These are phyloP conservation scores for Bambusicola thoracicus DNA, from an alignment of 2,113 vertebrate genomes.

Conservation along the genomic window DNA sequence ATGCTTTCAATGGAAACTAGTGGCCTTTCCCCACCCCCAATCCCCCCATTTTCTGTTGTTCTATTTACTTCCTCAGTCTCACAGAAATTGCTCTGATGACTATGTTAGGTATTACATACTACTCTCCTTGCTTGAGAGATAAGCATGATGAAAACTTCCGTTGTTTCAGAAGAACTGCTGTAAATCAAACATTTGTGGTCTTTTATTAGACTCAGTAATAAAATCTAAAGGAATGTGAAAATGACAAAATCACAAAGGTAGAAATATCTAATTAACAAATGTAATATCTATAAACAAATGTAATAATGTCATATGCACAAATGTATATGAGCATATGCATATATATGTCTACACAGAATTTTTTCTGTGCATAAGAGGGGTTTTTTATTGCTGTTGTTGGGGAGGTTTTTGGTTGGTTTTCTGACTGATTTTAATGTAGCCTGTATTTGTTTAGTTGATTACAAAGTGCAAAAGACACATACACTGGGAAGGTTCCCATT, in stretches of 20 bases:
- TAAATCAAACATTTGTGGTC: background rate
- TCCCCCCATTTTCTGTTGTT: background rate
- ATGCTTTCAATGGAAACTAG: background rate
- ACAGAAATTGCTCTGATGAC: background rate
- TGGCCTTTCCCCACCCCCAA: fast-evolving
- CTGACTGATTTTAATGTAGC: background rate
- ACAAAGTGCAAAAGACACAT: background rate
- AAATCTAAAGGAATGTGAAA: background rate
- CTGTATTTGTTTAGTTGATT: background rate
- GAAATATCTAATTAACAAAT: background rate
- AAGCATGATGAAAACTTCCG: background rate
- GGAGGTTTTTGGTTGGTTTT: background rate
- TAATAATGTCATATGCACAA: background rate
- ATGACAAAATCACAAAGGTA: background rate
- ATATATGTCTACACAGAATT: fast-evolving
- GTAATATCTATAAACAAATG: background rate
- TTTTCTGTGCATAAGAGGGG: background rate
- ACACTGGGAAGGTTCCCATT: background rate
- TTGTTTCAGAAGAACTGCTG: background rate
- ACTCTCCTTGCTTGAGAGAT: background rate
- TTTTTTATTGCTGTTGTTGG: background rate
- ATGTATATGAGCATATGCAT: background rate
- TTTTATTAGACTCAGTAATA: background rate
- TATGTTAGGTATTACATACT: background rate
- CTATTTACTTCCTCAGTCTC: background rate